Evolutionary conservation across 2,888 invertebrate species (phyloP).

Genomic region (Euproctis similis): DNA sequence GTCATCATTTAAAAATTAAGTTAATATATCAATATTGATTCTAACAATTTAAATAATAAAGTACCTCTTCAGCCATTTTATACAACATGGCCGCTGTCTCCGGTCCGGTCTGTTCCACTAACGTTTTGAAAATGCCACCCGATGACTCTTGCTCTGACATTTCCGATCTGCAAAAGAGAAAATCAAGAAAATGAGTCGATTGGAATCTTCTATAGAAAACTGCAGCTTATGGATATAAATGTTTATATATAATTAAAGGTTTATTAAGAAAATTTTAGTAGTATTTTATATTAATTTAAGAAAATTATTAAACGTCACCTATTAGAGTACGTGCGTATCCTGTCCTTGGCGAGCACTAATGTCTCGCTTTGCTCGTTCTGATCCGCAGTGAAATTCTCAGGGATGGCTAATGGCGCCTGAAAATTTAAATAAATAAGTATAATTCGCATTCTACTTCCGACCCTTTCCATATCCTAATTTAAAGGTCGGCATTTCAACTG

Average conservation of each 20-base stretch:
- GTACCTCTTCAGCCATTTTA: constrained; percentile 75
- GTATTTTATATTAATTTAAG: too few relatives aligned
- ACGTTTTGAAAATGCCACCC: constrained; percentile 76
- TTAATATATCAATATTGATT: neutral
- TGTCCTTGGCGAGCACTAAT: constrained; percentile 28
- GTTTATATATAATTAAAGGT: neutral
- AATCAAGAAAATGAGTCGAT: too few relatives aligned
- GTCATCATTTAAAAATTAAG: neutral
- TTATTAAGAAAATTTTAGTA: neutral
- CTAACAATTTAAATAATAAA: too few relatives aligned
- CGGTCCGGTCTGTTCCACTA: constrained; percentile 82
- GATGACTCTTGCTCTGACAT: constrained; percentile 46
- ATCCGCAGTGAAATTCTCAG: constrained; percentile 46
- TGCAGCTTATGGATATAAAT: neutral
- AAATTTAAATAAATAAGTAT: too few relatives aligned
- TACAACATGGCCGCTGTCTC: constrained; percentile 73
- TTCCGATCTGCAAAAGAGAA: constrained; percentile 39
- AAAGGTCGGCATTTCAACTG: too few relatives aligned
- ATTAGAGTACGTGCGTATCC: constrained; percentile 48
- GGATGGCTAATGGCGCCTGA: constrained; percentile 59
- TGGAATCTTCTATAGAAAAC: too few relatives aligned
- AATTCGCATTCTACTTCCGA: too few relatives aligned
- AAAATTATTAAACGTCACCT: too few relatives aligned
- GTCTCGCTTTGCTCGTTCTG: constrained; percentile 38
- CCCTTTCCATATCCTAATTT: too few relatives aligned